A percentile compares a stretch with the other conserved stretches of the same genome.
phyloP scores from a whole-genome alignment of 2,888 invertebrate species.

The Dryobotodes eremita region DNA sequence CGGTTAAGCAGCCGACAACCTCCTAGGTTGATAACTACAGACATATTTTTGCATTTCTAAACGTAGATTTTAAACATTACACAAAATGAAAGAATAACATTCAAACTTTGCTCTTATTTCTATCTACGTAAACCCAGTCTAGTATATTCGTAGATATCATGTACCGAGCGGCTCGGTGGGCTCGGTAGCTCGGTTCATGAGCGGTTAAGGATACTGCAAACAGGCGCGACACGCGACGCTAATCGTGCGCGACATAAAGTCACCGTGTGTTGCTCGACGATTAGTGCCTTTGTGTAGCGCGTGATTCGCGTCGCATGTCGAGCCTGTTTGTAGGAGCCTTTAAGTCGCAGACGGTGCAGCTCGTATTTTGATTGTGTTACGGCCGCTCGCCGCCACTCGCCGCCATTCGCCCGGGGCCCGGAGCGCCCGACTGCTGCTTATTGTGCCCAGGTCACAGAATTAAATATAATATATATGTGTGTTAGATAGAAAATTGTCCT shows the following conservation, averaged over 20 bases:
- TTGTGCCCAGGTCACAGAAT: conserved; percentile 16
- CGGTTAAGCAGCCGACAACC: too few species aligned
- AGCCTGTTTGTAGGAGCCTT: too few species aligned
- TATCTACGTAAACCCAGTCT: background rate
- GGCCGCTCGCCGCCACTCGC: background rate
- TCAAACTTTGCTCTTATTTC: background rate
- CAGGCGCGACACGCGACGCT: too few species aligned
- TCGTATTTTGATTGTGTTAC: conserved; percentile 47
- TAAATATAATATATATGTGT: too few species aligned
- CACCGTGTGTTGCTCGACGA: too few species aligned
- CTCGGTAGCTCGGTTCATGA: background rate
- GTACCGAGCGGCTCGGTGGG: background rate
- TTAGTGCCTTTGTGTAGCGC: too few species aligned
- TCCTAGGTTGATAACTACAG: too few species aligned
- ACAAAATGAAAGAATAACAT: conserved; percentile 6
- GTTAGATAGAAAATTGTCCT: too few species aligned
- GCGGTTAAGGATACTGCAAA: background rate
- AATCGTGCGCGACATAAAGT: too few species aligned
- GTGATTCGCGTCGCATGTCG: too few species aligned
- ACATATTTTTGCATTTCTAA: background rate
- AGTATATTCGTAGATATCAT: background rate
- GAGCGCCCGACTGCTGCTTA: background rate
- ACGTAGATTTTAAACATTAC: background rate
- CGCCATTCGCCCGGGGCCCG: background rate
- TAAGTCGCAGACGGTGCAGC: conserved; percentile 4